A percentile compares a stretch with the other conserved stretches of the same genome.
These are phyloP conservation scores for Odontesthes bonariensis DNA, from an alignment of 2,113 vertebrate genomes.

Conservation along the genomic window DNA sequence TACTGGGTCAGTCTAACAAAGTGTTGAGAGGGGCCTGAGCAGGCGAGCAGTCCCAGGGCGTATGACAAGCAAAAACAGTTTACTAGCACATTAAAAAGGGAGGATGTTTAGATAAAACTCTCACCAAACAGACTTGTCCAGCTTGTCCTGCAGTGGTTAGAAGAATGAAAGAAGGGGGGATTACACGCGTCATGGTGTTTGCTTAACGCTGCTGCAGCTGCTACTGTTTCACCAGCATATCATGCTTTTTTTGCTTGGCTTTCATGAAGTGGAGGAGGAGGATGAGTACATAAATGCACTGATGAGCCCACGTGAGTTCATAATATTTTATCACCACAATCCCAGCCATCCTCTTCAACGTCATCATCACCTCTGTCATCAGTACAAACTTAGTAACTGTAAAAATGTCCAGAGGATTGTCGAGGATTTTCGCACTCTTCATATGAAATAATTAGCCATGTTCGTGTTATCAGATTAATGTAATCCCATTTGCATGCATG, in stretches of 20 bases:
- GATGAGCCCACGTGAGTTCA: conserved; percentile 6
- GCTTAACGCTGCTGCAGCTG: conserved; percentile 49
- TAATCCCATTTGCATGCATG: conserved; percentile 29
- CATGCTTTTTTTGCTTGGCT: conserved; percentile 2
- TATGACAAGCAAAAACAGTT: conserved; percentile 53
- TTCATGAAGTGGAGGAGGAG: not conserved
- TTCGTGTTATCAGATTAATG: conserved; percentile 25
- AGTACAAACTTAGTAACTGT: conserved; percentile 11
- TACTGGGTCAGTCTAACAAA: conserved; percentile 65
- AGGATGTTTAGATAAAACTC: conserved; percentile 63
- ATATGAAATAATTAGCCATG: conserved; percentile 19
- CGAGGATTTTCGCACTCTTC: not conserved
- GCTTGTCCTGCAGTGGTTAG: conserved; percentile 30
- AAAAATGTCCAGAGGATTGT: conserved; percentile 8
- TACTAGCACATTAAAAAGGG: conserved; percentile 63
- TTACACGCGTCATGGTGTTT: conserved; percentile 37
- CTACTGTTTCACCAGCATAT: not conserved
- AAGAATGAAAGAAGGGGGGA: conserved; percentile 15
- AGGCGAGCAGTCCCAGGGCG: conserved; percentile 48
- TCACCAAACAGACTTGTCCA: conserved; percentile 49
- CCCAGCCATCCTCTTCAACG: conserved; percentile 39
- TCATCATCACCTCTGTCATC: conserved; percentile 25
- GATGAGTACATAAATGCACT: conserved; percentile 15
- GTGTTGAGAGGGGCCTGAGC: conserved; percentile 37
- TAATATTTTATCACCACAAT: conserved; percentile 42